These are phyloP conservation scores for Prietella phreatophila DNA, from an alignment of 2,113 vertebrate genomes.

Conservation along the genomic window DNA sequence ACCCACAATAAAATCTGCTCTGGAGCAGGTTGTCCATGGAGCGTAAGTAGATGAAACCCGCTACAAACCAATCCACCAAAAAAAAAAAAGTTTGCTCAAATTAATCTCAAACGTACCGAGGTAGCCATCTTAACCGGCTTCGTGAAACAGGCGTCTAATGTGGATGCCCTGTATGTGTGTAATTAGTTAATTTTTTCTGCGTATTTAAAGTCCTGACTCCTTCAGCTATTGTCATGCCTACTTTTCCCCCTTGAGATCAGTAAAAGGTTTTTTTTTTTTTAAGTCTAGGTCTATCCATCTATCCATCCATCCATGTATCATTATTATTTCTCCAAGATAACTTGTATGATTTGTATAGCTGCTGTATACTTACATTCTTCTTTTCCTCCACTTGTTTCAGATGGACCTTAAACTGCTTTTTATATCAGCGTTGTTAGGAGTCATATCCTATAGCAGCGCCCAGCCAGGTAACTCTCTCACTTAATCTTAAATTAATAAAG, in stretches of 20 bases:
- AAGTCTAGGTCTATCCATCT: not conserved
- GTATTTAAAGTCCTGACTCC: not conserved
- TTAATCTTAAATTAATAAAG: not conserved
- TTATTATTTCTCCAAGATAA: not conserved
- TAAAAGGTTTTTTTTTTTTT: not conserved
- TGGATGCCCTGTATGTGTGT: not conserved
- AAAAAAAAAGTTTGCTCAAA: too few relatives aligned
- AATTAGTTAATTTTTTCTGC: not conserved
- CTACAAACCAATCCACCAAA: too few relatives aligned
- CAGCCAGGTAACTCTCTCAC: slow-evolving; percentile 68
- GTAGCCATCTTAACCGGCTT: too few relatives aligned
- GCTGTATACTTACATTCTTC: not conserved
- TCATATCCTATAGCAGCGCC: slow-evolving; percentile 60
- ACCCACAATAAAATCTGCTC: too few relatives aligned
- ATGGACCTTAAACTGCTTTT: slow-evolving; percentile 74
- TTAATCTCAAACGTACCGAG: too few relatives aligned
- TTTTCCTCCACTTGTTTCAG: slow-evolving; percentile 61
- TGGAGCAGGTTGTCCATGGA: too few relatives aligned
- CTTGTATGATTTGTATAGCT: not conserved
- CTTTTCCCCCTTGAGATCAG: not conserved
- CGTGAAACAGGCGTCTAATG: not conserved
- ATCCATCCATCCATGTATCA: not conserved
- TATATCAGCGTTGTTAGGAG: slow-evolving; percentile 61
- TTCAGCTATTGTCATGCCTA: not conserved
- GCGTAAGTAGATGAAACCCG: too few relatives aligned